Base-by-base conservation (phyloP, 2,797 vertebrate genomes). In the Anisognathus igniventris region DNA sequence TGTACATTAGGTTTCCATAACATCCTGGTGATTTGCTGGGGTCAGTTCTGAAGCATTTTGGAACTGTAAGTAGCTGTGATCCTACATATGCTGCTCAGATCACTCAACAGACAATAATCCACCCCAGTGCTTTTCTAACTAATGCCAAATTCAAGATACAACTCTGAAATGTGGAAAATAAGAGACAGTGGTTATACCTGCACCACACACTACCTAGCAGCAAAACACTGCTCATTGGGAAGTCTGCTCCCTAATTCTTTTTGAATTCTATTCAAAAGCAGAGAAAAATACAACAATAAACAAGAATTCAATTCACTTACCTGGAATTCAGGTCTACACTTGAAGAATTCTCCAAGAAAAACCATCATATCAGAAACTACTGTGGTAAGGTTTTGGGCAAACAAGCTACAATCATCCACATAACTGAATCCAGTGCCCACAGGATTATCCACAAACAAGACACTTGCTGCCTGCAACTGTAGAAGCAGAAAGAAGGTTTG, bases 371-470 rank as follows among this genome's bases (percentile, higher is more conserved):
- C 99, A 2, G 98, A 98, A 33, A 98, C 98, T 73, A 99, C 98
- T 0, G 35, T 96, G 24, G 97, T 95, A 30, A 99, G 98, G 21
- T 99, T 90, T 86, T 97, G 98, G 39, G 99, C 98, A 10, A 98
- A 99, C 9, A 97, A 96, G 2, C 96, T 97, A 2, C 97, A 94
- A 0, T 93, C 78, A 20, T 99, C 98, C 5, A 98, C 97, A 31
- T 99, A 99, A 95, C 99, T 99, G 94, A 98, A 99, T 85, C 99
- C 99, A 0, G 98, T 98, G 70, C 99, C 99, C 71, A 99, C 99
- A 0, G 99, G 99, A 96, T 99, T 99, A 95, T 99, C 99, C 47
- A 99, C 99, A 68, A 99, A 99, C 47, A 99, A 95, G 71, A 99
- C 62, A 54, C 97, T 99, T 94, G 99, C 98, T 42, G 98, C 97